Conservation (phyloP, 2,113 vertebrate species). For the Camelus dromedarius region DNA sequence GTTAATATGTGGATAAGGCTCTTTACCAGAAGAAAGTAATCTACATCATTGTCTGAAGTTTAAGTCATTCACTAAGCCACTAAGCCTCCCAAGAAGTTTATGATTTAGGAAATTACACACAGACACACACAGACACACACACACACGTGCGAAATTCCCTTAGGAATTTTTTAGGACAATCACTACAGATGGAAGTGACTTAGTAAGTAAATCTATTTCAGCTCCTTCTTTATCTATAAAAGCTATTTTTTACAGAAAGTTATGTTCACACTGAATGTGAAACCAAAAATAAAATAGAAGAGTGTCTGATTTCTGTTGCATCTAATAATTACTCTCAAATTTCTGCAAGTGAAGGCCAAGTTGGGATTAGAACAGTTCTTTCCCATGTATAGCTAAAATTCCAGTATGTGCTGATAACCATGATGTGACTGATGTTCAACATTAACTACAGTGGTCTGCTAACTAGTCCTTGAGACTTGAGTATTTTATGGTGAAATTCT, state of each 20-base stretch:
- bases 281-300: slow-evolving; percentile 48
- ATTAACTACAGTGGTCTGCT: no score
- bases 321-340: slow-evolving; percentile 9
- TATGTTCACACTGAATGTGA: slow-evolving; percentile 4
- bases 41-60: neutral
- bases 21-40: neutral
- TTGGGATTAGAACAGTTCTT: neutral
- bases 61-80: neutral
- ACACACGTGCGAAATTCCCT: neutral
- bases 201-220: no score
- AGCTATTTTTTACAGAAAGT: neutral
- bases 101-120: neutral
- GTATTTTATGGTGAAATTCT: no score
- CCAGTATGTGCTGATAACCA: neutral
- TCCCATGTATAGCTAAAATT: neutral
- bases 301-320: neutral
- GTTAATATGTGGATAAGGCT: neutral
- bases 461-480: no score
- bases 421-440: no score
- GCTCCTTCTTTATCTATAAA: neutral
- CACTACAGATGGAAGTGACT: no score
- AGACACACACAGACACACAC: neutral
- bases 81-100: neutral
- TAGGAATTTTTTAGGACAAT: neutral
- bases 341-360: slow-evolving; percentile 41